A percentile compares a stretch with the other conserved stretches of the same genome.
These are phyloP conservation scores for Vireo altiloquus DNA, from an alignment of 2,113 vertebrate genomes.

Conservation along the genomic window DNA sequence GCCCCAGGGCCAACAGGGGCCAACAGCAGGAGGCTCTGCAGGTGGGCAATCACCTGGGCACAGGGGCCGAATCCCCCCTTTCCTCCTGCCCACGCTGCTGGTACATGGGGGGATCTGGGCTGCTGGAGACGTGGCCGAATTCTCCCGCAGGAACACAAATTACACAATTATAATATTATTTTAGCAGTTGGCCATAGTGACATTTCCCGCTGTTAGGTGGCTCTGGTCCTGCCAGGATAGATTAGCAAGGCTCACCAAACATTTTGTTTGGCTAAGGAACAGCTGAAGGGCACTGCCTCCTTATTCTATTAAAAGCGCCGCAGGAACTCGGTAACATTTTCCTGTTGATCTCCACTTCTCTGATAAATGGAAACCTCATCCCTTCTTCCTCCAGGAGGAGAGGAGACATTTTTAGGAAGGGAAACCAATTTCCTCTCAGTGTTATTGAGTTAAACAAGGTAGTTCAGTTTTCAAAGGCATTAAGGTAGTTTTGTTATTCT, in stretches of 20 bases:
- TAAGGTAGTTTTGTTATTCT: not conserved
- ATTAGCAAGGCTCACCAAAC: not conserved
- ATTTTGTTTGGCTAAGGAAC: not conserved
- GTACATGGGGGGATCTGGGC: not conserved
- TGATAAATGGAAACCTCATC: constrained; percentile 14
- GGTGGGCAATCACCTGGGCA: too few species aligned
- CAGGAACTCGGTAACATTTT: not conserved
- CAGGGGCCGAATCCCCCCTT: accelerated
- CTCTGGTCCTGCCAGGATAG: not conserved
- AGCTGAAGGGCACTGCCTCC: constrained; percentile 4
- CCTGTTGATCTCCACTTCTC: not conserved
- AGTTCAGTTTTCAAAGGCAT: not conserved
- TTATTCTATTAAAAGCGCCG: not conserved
- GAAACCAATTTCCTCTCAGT: not conserved
- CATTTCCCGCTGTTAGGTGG: not conserved
- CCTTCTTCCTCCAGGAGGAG: not conserved
- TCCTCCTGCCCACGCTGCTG: accelerated
- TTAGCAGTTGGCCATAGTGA: not conserved
- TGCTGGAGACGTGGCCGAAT: not conserved
- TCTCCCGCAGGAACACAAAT: not conserved
- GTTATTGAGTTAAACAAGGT: not conserved
- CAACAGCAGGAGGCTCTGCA: too few species aligned
- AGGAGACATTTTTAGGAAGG: not conserved
- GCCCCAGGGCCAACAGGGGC: not conserved
- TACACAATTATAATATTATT: not conserved